Conservation (phyloP, 2,888 invertebrate species). For the Flexamia atlantica region DNA sequence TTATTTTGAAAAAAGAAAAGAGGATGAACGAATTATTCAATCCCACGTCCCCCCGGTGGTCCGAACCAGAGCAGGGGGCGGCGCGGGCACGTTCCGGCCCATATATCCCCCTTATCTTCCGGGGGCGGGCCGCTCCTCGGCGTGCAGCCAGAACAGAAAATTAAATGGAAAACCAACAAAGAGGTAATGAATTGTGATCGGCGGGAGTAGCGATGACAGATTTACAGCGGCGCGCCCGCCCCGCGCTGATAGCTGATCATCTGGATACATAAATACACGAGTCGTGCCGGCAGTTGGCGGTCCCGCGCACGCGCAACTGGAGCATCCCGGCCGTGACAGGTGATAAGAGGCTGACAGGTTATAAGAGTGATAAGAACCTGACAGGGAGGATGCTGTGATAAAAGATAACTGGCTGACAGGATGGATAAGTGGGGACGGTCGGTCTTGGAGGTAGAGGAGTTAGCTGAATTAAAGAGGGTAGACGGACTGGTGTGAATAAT, state of each 20-base stretch:
- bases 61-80: slow-evolving; percentile 18
- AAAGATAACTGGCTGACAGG: no score
- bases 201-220: slow-evolving; percentile 30
- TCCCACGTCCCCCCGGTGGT: not conserved
- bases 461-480: no score
- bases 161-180: slow-evolving; percentile 56
- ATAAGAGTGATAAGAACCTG: no score
- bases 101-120: slow-evolving; percentile 34
- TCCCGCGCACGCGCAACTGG: slow-evolving; percentile 35
- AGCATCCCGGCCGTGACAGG: not conserved
- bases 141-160: slow-evolving; percentile 35
- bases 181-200: slow-evolving; percentile 47
- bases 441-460: no score
- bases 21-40: no score
- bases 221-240: slow-evolving; percentile 25
- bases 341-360: no score
- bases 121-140: slow-evolving; percentile 18
- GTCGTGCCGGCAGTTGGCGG: not conserved
- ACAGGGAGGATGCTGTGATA: no score
- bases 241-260: slow-evolving; percentile 41
- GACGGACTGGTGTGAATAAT: no score
- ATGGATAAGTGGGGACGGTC: no score
- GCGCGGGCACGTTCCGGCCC: not conserved
- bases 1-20: no score
- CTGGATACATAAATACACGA: slow-evolving; percentile 40